Evolutionary conservation across 2,797 vertebrate genomes (phyloP).

Genomic region (Bovichtus diacanthus): DNA sequence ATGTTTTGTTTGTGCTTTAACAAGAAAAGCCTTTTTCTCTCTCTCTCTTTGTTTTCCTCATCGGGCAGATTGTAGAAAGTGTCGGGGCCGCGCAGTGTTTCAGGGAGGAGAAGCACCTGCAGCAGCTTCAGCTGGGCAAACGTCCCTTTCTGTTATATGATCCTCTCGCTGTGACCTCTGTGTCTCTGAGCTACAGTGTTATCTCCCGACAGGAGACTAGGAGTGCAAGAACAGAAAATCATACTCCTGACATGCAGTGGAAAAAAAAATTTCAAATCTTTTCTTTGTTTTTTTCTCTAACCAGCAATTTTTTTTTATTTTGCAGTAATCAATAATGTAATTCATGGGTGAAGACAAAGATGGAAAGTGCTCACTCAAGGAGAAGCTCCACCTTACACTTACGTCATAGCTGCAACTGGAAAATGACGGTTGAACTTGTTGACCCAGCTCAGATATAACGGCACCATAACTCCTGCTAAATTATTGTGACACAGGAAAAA

Average conservation of each 20-base stretch:
- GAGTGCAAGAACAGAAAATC: background rate
- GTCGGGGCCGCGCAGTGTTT: slow-evolving; percentile 1
- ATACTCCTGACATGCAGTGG: background rate
- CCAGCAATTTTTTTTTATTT: slow-evolving; percentile 7
- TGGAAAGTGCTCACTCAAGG: background rate
- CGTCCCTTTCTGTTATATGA: background rate
- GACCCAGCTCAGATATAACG: slow-evolving; percentile 15
- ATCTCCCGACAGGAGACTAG: too few species aligned
- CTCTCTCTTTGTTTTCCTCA: slow-evolving; percentile 8
- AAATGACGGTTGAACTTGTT: slow-evolving; percentile 11
- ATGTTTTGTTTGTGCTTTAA: slow-evolving; percentile 55
- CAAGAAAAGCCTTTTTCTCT: slow-evolving; percentile 21
- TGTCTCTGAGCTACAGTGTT: background rate
- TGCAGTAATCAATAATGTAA: background rate
- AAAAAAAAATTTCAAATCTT: background rate
- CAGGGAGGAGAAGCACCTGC: slow-evolving; percentile 51
- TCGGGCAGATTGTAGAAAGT: slow-evolving; percentile 12
- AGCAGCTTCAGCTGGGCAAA: slow-evolving; percentile 55
- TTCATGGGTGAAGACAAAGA: background rate
- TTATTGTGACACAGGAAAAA: background rate
- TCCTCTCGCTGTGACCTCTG: background rate
- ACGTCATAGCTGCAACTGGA: background rate
- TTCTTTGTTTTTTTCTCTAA: background rate
- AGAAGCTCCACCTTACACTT: background rate
- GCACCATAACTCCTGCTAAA: slow-evolving; percentile 8